Evolutionary conservation across 2,888 invertebrate species (phyloP).

Genomic region (Cancer borealis): DNA sequence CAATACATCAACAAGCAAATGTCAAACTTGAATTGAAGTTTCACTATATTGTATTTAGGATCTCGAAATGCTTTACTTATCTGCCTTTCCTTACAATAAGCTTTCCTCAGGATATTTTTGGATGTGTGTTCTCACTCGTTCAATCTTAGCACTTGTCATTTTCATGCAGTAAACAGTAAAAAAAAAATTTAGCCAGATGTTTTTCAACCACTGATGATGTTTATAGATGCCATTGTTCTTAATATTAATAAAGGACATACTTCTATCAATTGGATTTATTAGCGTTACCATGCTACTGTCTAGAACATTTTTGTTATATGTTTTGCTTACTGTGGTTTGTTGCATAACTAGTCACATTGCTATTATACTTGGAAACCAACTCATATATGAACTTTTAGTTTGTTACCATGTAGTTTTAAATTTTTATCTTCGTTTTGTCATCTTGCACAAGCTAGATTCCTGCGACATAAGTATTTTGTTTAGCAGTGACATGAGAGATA

Average conservation of each 20-base stretch:
- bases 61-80: no score
- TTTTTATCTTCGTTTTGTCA: neutral
- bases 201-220: neutral
- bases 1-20: no score
- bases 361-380: neutral
- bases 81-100: no score
- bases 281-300: neutral
- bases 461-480: neutral
- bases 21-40: no score
- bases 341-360: neutral
- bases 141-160: no score
- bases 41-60: no score
- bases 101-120: no score
- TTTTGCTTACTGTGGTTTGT: neutral
- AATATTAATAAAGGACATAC: neutral
- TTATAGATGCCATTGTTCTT: neutral
- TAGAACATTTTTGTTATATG: neutral
- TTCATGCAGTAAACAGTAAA: no score
- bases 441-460: neutral
- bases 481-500: neutral
- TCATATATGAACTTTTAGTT: no score
- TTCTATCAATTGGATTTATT: neutral
- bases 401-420: no score
- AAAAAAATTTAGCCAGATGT: no score
- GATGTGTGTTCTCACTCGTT: no score